A percentile compares a stretch with the other conserved stretches of the same genome.
Evolutionary conservation across 2,113 vertebrate species (phyloP).

Genomic region (Clinocottus analis): DNA sequence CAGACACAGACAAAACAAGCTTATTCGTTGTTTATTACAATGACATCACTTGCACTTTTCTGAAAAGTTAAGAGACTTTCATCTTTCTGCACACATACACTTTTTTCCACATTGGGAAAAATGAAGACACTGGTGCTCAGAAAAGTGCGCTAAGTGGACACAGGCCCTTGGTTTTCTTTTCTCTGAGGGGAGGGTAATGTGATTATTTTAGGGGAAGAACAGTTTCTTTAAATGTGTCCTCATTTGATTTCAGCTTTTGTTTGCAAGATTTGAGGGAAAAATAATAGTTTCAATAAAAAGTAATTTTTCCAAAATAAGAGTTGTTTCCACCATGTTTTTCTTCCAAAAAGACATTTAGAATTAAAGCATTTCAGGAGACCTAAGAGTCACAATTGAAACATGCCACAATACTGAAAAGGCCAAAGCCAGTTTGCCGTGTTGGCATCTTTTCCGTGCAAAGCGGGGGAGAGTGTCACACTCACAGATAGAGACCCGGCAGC

Average conservation of each 20-base stretch:
- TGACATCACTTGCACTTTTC: not conserved
- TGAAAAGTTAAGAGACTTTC: not conserved
- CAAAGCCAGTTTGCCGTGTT: constrained; percentile 31
- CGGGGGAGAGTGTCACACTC: constrained; percentile 16
- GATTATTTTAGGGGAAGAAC: not conserved
- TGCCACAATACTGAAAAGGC: not conserved
- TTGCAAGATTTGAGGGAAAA: not conserved
- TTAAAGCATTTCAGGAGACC: not conserved
- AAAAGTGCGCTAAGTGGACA: not conserved
- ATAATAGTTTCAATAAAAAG: not conserved
- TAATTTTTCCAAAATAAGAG: not conserved
- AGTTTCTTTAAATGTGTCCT: not conserved
- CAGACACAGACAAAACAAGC: not conserved
- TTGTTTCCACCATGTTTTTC: too few species aligned
- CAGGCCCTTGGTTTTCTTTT: not conserved
- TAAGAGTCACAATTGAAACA: not conserved
- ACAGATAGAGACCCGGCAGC: constrained; percentile 43
- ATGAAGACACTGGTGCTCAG: not conserved
- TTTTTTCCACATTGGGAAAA: not conserved
- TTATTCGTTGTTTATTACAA: not conserved
- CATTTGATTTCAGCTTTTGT: not conserved
- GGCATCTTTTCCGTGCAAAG: constrained; percentile 55
- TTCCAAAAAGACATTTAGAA: not conserved
- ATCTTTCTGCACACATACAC: not conserved
- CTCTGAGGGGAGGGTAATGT: too few species aligned